phyloP scores from a whole-genome alignment of 2,797 vertebrate species.

The Sebastes matsubarae region DNA sequence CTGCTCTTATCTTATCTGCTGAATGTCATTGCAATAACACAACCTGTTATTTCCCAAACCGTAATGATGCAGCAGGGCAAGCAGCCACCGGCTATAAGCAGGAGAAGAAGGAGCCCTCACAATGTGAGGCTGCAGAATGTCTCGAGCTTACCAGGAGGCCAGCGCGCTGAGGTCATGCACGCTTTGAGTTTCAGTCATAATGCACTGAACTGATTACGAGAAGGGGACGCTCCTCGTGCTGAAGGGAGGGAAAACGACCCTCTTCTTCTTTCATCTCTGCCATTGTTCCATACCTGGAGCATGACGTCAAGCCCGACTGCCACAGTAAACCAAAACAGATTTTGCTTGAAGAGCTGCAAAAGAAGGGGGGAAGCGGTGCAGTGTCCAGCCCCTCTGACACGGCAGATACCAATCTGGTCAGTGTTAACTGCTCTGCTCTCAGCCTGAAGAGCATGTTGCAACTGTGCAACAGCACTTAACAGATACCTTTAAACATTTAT shows the following conservation, averaged over 20 bases:
- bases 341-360: conserved; percentile 37
- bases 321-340: conserved; percentile 79
- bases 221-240: conserved; percentile 54
- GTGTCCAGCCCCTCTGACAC: conserved; percentile 60
- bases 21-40: conserved; percentile 62
- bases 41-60: conserved; percentile 67
- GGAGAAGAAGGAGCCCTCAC: conserved; percentile 15
- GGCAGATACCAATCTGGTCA: conserved; percentile 65
- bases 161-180: conserved; percentile 58
- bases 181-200: conserved; percentile 70
- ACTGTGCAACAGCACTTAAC: conserved; percentile 35
- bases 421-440: conserved; percentile 47
- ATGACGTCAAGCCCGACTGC: conserved; percentile 75
- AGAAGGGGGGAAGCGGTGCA: not conserved
- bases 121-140: conserved; percentile 40
- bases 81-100: conserved; percentile 18
- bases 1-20: conserved; percentile 70
- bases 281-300: conserved; percentile 79
- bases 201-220: conserved; percentile 66
- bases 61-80: conserved; percentile 33
- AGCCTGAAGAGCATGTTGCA: conserved; percentile 22
- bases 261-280: conserved; percentile 71
- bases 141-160: conserved; percentile 45
- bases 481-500: conserved; percentile 39
- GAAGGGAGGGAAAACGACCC: conserved; percentile 48